Evolutionary conservation across 2,113 vertebrate genomes (phyloP).

Genomic region (Oryzias melastigma): DNA sequence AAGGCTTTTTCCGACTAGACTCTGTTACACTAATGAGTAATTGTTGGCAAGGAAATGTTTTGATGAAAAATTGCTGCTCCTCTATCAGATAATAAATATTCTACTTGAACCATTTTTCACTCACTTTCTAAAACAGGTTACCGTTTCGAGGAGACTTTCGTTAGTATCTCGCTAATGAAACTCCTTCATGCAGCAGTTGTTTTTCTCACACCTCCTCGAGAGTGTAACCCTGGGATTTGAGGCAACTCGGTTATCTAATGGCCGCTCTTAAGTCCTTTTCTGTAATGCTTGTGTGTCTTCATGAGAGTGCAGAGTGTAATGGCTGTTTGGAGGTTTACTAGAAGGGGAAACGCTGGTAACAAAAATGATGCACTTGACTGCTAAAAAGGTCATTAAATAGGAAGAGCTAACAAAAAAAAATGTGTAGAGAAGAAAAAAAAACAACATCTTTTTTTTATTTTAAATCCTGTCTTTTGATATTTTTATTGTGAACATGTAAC

Average conservation of each 20-base stretch:
- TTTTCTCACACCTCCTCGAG: too few relatives aligned
- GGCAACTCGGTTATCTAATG: conserved; percentile 38
- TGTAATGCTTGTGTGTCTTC: conserved; percentile 6
- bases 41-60: conserved; percentile 24
- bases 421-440: conserved; percentile 3
- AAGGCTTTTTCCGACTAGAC: conserved; percentile 36
- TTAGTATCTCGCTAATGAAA: too few relatives aligned
- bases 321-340: conserved; percentile 6
- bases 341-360: conserved; percentile 1
- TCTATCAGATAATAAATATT: conserved; percentile 17
- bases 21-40: conserved; percentile 19
- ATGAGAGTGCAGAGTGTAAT: conserved; percentile 14
- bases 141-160: too few relatives aligned
- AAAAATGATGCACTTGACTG: background rate
- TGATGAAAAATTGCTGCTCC: conserved; percentile 28
- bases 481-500: conserved; percentile 9
- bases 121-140: too few relatives aligned
- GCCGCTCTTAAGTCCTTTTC: conserved; percentile 21
- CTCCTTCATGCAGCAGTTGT: too few relatives aligned
- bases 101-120: background rate
- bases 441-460: background rate
- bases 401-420: background rate
- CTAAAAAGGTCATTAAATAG: background rate
- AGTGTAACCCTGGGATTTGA: conserved; percentile 22
- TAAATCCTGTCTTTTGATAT: background rate